Base-by-base conservation (phyloP, 2,888 invertebrate genomes). In the Mantis religiosa region DNA sequence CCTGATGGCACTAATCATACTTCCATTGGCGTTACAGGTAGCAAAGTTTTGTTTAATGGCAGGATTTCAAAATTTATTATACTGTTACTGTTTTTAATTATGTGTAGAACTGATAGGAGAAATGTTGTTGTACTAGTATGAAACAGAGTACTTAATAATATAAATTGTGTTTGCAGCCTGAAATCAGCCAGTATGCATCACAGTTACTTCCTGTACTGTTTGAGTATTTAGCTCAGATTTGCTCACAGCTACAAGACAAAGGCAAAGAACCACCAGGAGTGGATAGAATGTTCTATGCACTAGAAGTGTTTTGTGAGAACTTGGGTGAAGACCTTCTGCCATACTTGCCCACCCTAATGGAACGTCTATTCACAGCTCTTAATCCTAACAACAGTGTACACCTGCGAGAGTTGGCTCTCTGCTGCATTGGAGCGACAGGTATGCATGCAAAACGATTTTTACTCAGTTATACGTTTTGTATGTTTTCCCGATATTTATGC, bases 271-370 rank as follows among this genome's bases (percentile, higher is more conserved):
- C 96, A 0, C 95, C 95, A 27, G 96, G 96, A 88, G 94, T 96
- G 3, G 95, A 96, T 91, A 94, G 96, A 88, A 95, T 97, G 93
- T 97, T 97, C 92, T 97, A 97, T 92, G 97, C 97, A 0, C 92
- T 97, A 90, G 97, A 97, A 93, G 96, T 95, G 89, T 97, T 97
- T 92, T 97, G 96, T 91, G 97, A 97, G 92, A 96, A 97, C 93
- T 93, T 97, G 83, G 96, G 96, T 90, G 95, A 96, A 87, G 95
- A 95, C n/a, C 93, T 97, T 82, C 92, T 96, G 87, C 97, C 96
- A 0, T 96, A 96, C 92, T 93, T 97, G 89, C 96, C 96, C 0
- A 93, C 95, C 1, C 93, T 97, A 83, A 97, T 97, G 96, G 95
- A 96, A 87, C 94, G 95, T 90, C 93, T 97, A 25, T 94, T 97